Conservation (phyloP, 1,140 invertebrate species). For the Leptoteleia sp. region DNA sequence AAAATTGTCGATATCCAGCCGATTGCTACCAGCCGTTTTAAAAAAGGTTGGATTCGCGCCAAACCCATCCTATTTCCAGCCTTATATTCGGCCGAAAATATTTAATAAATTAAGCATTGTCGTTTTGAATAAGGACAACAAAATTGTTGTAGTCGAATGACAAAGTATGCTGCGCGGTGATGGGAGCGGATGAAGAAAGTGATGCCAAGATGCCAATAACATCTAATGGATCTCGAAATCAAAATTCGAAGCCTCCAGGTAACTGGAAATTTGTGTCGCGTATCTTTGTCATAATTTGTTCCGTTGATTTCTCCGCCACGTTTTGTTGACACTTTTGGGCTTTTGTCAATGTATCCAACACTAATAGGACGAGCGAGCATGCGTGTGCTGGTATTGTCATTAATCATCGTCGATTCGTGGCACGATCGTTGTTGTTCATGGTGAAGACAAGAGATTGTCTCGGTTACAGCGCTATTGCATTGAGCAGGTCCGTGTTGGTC, state of each 20-base stretch:
- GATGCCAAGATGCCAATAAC: conserved; percentile 9
- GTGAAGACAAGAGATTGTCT: conserved; percentile 65
- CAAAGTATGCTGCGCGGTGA: no score
- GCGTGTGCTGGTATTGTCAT: conserved; percentile 55
- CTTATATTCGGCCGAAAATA: no score
- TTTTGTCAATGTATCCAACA: conserved; percentile 33
- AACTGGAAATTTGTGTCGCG: conserved; percentile 49
- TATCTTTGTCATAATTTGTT: conserved; percentile 54
- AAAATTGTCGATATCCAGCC: no score
- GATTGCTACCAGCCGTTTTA: no score
- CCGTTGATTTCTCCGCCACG: conserved; percentile 48
- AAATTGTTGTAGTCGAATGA: no score
- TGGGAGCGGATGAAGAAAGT: conserved; percentile 8
- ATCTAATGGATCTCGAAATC: conserved; percentile 17
- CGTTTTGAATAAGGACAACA: no score
- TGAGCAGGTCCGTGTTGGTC: conserved; percentile 56
- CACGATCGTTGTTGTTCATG: conserved; percentile 49
- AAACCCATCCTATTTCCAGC: no score
- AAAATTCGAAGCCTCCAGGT: conserved; percentile 17
- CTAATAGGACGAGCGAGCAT: conserved; percentile 24
- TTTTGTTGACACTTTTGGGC: conserved; percentile 60
- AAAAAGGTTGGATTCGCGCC: no score
- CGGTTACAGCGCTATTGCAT: conserved; percentile 62
- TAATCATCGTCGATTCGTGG: conserved; percentile 59
- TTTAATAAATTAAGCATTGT: no score